A percentile compares a stretch with the other conserved stretches of the same genome.
These are phyloP conservation scores for Phaetusa simplex DNA, from an alignment of 2,113 vertebrate species.

Conservation along the genomic window DNA sequence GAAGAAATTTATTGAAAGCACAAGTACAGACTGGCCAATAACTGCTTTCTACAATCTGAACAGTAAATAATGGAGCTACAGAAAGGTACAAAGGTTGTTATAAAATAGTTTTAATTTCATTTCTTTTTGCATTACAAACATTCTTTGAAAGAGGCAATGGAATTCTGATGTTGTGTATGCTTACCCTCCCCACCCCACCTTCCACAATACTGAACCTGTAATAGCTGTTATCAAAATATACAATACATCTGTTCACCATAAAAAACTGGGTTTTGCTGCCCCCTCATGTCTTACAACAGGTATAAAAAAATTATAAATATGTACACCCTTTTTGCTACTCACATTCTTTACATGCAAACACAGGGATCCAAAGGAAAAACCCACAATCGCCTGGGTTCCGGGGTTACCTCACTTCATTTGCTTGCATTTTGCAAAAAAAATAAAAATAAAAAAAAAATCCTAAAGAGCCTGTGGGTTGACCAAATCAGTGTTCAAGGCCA, in stretches of 20 bases:
- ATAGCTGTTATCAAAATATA: constrained; percentile 84
- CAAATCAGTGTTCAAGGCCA: background rate
- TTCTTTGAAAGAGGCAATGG: constrained; percentile 70
- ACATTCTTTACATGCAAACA: constrained; percentile 71
- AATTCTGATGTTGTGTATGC: constrained; percentile 58
- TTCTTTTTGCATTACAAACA: constrained; percentile 74
- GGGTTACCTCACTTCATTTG: background rate
- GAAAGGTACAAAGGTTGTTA: constrained; percentile 75
- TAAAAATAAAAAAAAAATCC: too few species aligned
- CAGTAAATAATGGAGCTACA: constrained; percentile 73
- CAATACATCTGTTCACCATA: constrained; percentile 79
- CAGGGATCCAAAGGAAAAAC: constrained; percentile 55
- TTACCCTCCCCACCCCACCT: constrained; percentile 57
- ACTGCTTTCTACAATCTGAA: constrained; percentile 70
- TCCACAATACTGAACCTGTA: constrained; percentile 80
- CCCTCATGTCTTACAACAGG: constrained; percentile 75
- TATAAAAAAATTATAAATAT: constrained; percentile 86
- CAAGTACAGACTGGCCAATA: constrained; percentile 75
- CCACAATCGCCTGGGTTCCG: background rate
- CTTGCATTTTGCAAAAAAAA: background rate
- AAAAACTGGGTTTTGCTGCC: constrained; percentile 70
- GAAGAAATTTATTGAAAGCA: constrained; percentile 81
- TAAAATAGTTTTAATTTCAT: constrained; percentile 79
- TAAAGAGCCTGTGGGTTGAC: background rate
- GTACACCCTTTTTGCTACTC: constrained; percentile 80